Percentiles rank a stretch among this genome's conserved stretches.
Evolutionary conservation across 2,888 invertebrate species (phyloP).

Genomic region (Cheilosia urbana): DNA sequence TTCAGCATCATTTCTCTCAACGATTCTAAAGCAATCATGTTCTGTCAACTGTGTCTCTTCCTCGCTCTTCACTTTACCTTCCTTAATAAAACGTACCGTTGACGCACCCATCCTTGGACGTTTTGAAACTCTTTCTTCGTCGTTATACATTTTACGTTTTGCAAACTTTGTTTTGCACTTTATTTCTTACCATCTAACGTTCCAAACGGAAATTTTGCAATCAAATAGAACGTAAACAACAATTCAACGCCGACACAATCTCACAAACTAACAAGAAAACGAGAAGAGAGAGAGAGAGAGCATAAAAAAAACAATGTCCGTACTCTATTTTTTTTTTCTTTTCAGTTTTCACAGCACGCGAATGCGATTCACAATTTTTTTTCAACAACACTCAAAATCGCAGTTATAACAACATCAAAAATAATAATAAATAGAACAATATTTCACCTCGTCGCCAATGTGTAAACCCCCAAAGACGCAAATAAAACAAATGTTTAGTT

Average conservation of each 20-base stretch:
- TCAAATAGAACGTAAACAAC: not conserved
- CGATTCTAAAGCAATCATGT: constrained; percentile 60
- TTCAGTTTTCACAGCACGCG: too few relatives aligned
- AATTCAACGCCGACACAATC: not conserved
- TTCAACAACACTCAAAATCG: not conserved
- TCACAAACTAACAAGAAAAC: not conserved
- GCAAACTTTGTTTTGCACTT: constrained; percentile 51
- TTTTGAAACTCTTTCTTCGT: constrained; percentile 14
- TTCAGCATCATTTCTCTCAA: constrained; percentile 27
- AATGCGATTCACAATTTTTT: not conserved
- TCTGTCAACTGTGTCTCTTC: constrained; percentile 41
- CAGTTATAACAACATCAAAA: not conserved
- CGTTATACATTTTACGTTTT: constrained; percentile 39
- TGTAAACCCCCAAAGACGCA: not conserved
- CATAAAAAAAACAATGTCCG: not conserved
- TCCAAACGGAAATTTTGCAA: not conserved
- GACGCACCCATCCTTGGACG: constrained; percentile 17
- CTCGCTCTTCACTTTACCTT: constrained; percentile 21
- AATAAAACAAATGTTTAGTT: not conserved
- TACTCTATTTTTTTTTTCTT: not conserved
- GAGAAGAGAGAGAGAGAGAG: not conserved
- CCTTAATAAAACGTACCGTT: constrained; percentile 34
- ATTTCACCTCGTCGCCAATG: constrained; percentile 6
- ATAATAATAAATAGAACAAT: not conserved
- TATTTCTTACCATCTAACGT: not conserved